These are phyloP conservation scores for Penaeus monodon DNA, from an alignment of 2,888 invertebrate species.

Conservation along the genomic window DNA sequence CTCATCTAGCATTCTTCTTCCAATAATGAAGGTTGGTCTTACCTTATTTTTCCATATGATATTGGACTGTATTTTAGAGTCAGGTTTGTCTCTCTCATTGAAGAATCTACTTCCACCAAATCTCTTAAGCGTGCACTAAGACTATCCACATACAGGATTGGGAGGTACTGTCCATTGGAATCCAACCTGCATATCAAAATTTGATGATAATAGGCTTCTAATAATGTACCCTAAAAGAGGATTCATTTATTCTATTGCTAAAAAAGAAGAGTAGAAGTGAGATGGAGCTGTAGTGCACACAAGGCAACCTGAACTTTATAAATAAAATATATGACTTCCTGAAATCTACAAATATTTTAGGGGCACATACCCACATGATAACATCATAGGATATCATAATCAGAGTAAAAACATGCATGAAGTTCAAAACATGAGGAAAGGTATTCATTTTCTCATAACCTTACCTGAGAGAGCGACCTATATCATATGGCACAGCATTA, in stretches of 20 bases:
- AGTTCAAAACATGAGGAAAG: not conserved
- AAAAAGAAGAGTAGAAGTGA: not conserved
- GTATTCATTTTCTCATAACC: not conserved
- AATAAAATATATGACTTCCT: no score
- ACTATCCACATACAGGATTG: conserved; percentile 86
- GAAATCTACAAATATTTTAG: no score
- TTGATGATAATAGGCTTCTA: not conserved
- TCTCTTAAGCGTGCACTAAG: conserved; percentile 84
- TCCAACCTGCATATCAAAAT: conserved; percentile 71
- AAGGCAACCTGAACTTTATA: no score
- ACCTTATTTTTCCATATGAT: conserved; percentile 60
- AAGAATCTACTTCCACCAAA: conserved; percentile 77
- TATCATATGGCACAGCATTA: conserved; percentile 79
- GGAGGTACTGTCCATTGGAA: conserved; percentile 78
- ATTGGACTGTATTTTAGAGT: conserved; percentile 68
- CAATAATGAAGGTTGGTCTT: not conserved
- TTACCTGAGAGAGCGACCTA: conserved; percentile 76
- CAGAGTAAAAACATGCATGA: not conserved
- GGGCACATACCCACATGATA: no score
- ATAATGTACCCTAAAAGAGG: no score
- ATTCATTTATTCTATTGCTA: not conserved
- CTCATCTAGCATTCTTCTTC: not conserved
- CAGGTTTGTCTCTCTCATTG: conserved; percentile 77
- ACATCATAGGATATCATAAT: not conserved
- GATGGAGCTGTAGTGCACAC: no score